These are phyloP conservation scores for Chydorus sphaericus DNA, from an alignment of 2,888 invertebrate genomes.

Conservation along the genomic window DNA sequence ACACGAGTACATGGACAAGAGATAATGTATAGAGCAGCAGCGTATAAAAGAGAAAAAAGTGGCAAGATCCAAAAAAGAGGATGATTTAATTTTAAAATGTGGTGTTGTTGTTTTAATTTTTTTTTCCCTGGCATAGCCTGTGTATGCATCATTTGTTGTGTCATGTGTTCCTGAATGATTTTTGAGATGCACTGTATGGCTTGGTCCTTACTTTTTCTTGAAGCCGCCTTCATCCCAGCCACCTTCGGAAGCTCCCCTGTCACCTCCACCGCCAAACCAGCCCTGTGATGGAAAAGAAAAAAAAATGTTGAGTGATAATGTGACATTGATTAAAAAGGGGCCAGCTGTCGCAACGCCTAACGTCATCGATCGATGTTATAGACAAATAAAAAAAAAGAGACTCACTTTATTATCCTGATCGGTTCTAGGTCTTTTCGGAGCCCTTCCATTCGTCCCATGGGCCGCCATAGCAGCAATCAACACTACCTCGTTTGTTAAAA, in stretches of 20 bases:
- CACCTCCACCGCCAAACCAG: constrained; percentile 3
- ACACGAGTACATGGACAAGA: too few relatives aligned
- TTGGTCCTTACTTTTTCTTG: background rate
- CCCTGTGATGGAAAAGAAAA: background rate
- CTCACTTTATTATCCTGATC: constrained; percentile 6
- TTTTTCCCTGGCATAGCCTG: too few relatives aligned
- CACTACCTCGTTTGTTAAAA: too few relatives aligned
- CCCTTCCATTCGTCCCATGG: constrained; percentile 10
- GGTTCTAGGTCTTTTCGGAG: constrained; percentile 14
- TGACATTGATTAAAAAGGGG: background rate
- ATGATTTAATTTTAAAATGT: background rate
- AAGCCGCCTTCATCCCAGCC: background rate
- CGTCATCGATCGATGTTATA: background rate
- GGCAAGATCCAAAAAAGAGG: too few relatives aligned
- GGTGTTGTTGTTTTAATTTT: constrained; percentile 1
- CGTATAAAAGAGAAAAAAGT: too few relatives aligned
- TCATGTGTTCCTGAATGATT: constrained; percentile 1
- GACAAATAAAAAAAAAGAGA: background rate
- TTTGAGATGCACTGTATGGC: background rate
- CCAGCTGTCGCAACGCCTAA: background rate
- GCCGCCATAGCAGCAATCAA: constrained; percentile 11
- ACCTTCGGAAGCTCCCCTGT: background rate
- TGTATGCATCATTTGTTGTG: too few relatives aligned
- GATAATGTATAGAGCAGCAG: constrained; percentile 18
- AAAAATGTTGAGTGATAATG: too few relatives aligned